Conservation (phyloP, 2,888 invertebrate species). For the Mellilla xanthometata region DNA sequence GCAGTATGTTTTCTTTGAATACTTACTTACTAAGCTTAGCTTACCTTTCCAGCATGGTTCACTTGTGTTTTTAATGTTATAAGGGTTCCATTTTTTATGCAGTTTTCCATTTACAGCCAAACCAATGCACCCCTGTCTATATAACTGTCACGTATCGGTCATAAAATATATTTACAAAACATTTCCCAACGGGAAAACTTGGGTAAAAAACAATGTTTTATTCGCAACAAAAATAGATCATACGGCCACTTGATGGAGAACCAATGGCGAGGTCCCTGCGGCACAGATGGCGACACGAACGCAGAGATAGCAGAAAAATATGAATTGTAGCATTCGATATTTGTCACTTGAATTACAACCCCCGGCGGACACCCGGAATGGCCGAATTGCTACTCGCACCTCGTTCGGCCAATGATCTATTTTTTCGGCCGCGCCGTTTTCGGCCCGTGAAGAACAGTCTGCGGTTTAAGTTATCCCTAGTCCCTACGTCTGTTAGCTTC, state of each 20-base stretch:
- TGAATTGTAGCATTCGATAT: conserved; percentile 81
- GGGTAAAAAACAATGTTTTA: conserved; percentile 65
- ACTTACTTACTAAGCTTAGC: too few species aligned
- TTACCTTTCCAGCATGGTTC: too few species aligned
- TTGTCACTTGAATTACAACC: conserved; percentile 82
- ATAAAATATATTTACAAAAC: conserved; percentile 75
- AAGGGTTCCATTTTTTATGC: conserved; percentile 58
- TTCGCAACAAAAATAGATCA: conserved; percentile 80
- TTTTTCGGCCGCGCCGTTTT: conserved; percentile 51
- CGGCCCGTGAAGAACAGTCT: conserved; percentile 10
- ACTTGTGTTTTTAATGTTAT: too few species aligned
- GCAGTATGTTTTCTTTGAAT: too few species aligned
- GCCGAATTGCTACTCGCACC: conserved; percentile 67
- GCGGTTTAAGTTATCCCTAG: conserved; percentile 7
- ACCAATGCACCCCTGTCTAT: conserved; percentile 52
- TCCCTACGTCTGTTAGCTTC: too few species aligned
- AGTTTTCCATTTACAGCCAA: conserved; percentile 50
- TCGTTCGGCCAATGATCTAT: conserved; percentile 71
- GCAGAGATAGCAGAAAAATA: conserved; percentile 81
- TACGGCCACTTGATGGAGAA: conserved; percentile 77
- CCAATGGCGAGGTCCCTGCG: conserved; percentile 73
- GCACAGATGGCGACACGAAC: conserved; percentile 79
- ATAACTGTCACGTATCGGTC: conserved; percentile 70
- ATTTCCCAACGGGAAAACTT: conserved; percentile 68
- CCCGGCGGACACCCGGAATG: conserved; percentile 70